These are phyloP conservation scores for Rhodinocichla rosea DNA, from an alignment of 2,113 vertebrate genomes.

Conservation along the genomic window DNA sequence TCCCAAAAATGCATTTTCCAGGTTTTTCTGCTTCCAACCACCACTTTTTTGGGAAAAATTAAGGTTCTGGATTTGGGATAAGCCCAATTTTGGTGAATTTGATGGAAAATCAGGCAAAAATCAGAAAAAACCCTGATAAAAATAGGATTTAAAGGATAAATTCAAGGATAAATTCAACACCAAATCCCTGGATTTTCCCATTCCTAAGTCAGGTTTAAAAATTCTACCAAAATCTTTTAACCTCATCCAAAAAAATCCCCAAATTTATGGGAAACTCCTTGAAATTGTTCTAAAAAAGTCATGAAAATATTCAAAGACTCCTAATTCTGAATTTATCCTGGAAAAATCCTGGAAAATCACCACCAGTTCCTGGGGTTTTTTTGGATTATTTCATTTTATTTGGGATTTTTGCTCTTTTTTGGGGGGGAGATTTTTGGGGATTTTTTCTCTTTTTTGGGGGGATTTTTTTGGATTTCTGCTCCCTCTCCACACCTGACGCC, in stretches of 20 bases:
- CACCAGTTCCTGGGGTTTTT: rapidly evolving
- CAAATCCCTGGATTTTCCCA: not conserved
- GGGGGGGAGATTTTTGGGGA: no score
- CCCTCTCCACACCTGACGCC: rapidly evolving
- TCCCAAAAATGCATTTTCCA: not conserved
- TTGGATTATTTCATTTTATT: no score
- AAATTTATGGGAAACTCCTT: not conserved
- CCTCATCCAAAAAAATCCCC: no score
- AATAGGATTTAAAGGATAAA: not conserved
- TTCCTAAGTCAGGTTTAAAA: rapidly evolving
- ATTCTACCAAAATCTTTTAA: not conserved
- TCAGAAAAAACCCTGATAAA: rapidly evolving
- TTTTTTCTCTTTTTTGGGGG: rapidly evolving
- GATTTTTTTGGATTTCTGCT: not conserved
- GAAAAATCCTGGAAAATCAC: rapidly evolving
- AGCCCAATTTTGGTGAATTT: not conserved
- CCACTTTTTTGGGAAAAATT: not conserved
- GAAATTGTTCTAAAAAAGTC: rapidly evolving
- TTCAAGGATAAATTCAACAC: not conserved
- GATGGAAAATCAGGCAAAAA: not conserved
- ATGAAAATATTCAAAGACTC: rapidly evolving
- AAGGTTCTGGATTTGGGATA: not conserved
- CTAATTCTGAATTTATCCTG: rapidly evolving
- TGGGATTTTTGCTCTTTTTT: no score
- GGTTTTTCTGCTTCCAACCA: not conserved